These are phyloP conservation scores for Hypomesus transpacificus DNA, from an alignment of 2,113 vertebrate genomes.

Conservation along the genomic window DNA sequence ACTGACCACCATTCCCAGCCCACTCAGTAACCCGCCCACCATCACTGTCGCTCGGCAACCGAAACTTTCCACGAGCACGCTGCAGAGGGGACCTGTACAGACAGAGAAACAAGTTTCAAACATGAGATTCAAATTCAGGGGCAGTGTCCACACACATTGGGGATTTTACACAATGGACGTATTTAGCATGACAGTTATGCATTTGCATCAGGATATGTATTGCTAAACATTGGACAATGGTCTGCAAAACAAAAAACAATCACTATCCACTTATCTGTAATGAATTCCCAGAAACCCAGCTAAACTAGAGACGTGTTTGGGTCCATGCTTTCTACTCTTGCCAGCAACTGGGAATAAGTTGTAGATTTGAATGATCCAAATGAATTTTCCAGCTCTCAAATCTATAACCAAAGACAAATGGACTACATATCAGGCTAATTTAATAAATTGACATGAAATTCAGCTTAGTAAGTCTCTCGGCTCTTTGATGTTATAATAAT, in stretches of 20 bases:
- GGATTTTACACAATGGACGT: background rate
- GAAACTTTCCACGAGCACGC: conserved; percentile 74
- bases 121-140: conserved; percentile 14
- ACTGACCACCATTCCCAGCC: conserved; percentile 78
- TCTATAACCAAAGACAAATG: background rate
- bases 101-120: conserved; percentile 22
- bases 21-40: conserved; percentile 77
- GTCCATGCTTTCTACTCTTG: conserved; percentile 2
- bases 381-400: conserved; percentile 4
- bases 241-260: background rate
- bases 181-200: conserved; percentile 15
- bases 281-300: background rate
- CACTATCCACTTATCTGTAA: background rate
- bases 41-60: conserved; percentile 77
- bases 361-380: background rate
- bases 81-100: conserved; percentile 78
- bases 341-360: background rate
- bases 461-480: background rate
- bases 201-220: conserved; percentile 16
- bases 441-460: background rate
- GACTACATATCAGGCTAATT: conserved; percentile 7
- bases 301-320: background rate
- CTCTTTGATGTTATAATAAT: conserved; percentile 11
- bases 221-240: background rate
- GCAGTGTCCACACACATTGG: conserved; percentile 4